Evolutionary conservation across 2,888 invertebrate species (phyloP), one percentile per base, ranked within the genome.

Genomic region (Hirtodrosophila trivittata): DNA sequence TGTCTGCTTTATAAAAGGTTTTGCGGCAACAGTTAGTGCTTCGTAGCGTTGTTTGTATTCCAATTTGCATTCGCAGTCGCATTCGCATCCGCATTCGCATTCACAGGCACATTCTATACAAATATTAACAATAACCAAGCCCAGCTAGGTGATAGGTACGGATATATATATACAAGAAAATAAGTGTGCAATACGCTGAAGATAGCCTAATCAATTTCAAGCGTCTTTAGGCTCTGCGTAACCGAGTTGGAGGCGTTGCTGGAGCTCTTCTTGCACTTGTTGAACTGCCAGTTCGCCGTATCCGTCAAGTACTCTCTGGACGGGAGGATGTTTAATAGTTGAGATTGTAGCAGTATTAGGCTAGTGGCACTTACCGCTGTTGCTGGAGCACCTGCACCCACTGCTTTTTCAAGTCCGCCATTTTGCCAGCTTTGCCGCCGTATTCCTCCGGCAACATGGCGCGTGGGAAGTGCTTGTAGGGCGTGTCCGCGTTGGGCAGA

Each of bases 401-500:
- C 68, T 92, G 89, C 26, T 91, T 89, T 85, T 94, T 94, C 42
- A 95, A 91, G 28, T 93, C 92, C 0, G 91, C 91, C 14, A 94
- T 89, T 37, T 92, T 91, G n/a, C 94, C 94, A 0, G 92, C 93
- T 50, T 92, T 91, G 0, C 95, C 95, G 18, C 95, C 95, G 67
- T 94, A 95, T 77, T 95, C 95, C 16, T 92, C 91, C 0, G 95
- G 95, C 46, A 95, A 80, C 57, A 94, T 89, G 37, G 94, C 93
- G 72, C 91, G 92, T 0, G 95, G 93, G 30, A 95, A 91, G 75
- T 92, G 93, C 47, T 94, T 91, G 81, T 92, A 93, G 0, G 95
- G 88, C 0, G 94, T 94, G 3, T 92, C 92, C 0, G 94, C 92
- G 71, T 93, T 93, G 0, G 94, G 94, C 66, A 93, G 91, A 88